These are phyloP conservation scores for Entomobrya multifasciata DNA, from an alignment of 2,888 invertebrate species.

Conservation along the genomic window DNA sequence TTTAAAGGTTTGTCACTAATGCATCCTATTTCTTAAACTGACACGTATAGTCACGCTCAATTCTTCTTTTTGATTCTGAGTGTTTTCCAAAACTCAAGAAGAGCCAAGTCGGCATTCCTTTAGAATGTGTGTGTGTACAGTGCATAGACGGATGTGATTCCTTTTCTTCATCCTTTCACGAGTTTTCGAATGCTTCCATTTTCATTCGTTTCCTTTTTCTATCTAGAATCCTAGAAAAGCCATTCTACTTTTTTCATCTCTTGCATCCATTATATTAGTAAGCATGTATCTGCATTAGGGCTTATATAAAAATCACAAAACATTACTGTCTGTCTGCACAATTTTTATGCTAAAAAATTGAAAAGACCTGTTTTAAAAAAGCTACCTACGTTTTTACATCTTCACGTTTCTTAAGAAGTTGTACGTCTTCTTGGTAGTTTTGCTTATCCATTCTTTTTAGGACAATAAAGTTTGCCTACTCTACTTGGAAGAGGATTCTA, in stretches of 20 bases:
- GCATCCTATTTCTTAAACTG: slow-evolving; percentile 65
- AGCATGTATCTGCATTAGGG: slow-evolving; percentile 33
- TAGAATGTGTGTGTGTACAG: too few species aligned
- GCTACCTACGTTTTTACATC: not conserved
- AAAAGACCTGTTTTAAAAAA: slow-evolving; percentile 39
- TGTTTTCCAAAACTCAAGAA: slow-evolving; percentile 1
- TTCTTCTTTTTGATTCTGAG: slow-evolving; percentile 48
- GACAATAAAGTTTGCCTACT: too few species aligned
- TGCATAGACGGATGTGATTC: slow-evolving; percentile 40
- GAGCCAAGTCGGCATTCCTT: slow-evolving; percentile 17
- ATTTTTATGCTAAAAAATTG: slow-evolving; percentile 53
- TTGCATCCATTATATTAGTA: slow-evolving; percentile 15
- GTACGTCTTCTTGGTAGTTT: too few species aligned
- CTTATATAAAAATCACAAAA: slow-evolving; percentile 56
- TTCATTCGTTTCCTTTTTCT: slow-evolving; percentile 6
- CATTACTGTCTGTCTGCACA: slow-evolving; percentile 56
- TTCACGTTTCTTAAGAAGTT: too few species aligned
- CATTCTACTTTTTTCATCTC: not conserved
- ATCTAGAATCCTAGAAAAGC: not conserved
- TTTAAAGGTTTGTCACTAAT: slow-evolving; percentile 69
- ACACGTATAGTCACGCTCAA: slow-evolving; percentile 54
- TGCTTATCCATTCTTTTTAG: too few species aligned
- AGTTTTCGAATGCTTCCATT: too few species aligned
- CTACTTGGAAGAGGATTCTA: too few species aligned
- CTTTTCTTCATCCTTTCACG: too few species aligned